Base-by-base conservation (phyloP, 2,888 invertebrate genomes). In the Hirudinaria manillensis region DNA sequence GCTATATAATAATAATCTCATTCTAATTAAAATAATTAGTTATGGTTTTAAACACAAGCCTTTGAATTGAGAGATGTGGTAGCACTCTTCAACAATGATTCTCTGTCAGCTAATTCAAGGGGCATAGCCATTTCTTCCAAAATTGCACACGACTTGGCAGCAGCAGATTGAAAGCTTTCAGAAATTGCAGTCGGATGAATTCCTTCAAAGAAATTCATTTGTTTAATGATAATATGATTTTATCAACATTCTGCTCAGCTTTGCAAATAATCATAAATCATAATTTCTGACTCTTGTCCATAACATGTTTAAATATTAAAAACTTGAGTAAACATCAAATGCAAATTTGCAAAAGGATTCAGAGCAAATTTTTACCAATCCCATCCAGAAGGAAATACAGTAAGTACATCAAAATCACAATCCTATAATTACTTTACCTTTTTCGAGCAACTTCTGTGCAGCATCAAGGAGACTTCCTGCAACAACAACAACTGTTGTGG, bases 171-270 rank as follows among this genome's bases (percentile, higher is more conserved):
- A 86, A 98, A 99, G 24, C 96, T 91, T 84, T 99, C 98, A 4
- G 97, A 97, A 81, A 99, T 98, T 0, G 92, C 91, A 7, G 97
- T 96, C 1, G 99, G 99, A 84, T 99, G 99, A 82, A 99, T 93
- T 70, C 98, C 97, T 86, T 78, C n/a, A 80, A 78, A 76, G 61
- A 6, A 24, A 27, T 53, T 53, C 13, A 21, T 32, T 34, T 34
- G 2, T 55, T 29, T 21, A 66, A 19, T 67, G 67, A 45, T 27
- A 38, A 38, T 19, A 21, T 51, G 21, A 71, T 24, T 45, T 71
- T 3, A 53, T 70, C 45, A 3, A 21, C 4, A 16, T 24, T 36
- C 27, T 36, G 27, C 21, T 45, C 4, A 6, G 3, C 21, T 45
- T 70, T 70, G 19, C 38, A 70, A 38, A 45, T 45, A 16, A 16